Evolutionary conservation across 2,888 invertebrate species (phyloP).

Genomic region (Adelphocoris suturalis): DNA sequence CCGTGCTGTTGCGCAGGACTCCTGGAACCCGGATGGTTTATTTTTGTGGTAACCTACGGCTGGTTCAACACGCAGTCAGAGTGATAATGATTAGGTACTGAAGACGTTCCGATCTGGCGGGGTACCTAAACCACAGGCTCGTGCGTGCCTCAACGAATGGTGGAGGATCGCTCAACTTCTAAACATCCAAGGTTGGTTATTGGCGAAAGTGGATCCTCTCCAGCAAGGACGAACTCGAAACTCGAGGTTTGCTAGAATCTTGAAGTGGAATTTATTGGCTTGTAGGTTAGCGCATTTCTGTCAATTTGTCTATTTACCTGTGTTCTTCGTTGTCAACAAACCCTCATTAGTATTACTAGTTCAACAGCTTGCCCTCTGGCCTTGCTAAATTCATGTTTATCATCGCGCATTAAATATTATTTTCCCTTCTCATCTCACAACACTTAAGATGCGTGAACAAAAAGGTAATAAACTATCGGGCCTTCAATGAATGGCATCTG

Average conservation of each 20-base stretch:
- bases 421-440: too few species aligned
- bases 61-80: background rate
- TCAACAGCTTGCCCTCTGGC: too few species aligned
- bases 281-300: too few species aligned
- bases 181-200: background rate
- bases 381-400: too few species aligned
- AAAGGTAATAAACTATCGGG: too few species aligned
- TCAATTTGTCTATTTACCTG: too few species aligned
- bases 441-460: too few species aligned
- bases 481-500: too few species aligned
- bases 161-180: background rate
- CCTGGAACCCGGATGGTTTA: background rate
- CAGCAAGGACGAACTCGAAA: background rate
- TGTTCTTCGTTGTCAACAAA: too few species aligned
- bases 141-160: background rate
- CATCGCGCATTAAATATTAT: too few species aligned
- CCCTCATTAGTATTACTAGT: too few species aligned
- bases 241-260: background rate
- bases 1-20: background rate
- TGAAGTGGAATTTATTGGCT: too few species aligned
- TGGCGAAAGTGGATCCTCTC: conserved; percentile 3
- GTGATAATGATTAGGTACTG: conserved; percentile 10
- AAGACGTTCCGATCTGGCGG: background rate
- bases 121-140: background rate
- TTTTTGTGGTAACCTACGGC: background rate